Conservation (phyloP, 2,113 vertebrate species). For the Malurus cyaneus region DNA sequence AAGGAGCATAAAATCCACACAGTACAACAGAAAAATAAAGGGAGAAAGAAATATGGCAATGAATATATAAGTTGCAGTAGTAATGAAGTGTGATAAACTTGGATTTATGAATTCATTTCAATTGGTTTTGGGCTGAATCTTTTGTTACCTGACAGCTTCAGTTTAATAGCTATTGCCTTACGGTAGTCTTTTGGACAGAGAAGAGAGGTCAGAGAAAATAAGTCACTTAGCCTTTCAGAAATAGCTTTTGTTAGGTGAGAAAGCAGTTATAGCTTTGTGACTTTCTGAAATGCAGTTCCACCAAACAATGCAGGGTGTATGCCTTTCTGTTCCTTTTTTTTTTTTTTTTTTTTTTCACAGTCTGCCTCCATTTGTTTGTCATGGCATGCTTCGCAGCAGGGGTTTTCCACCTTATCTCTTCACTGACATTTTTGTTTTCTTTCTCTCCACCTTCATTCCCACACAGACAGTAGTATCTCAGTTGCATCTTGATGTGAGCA, state of each 20-base stretch:
- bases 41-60: background rate
- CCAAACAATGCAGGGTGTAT: background rate
- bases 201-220: background rate
- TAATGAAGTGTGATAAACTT: background rate
- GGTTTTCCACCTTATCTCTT: background rate
- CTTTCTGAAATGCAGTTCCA: background rate
- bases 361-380: conserved; percentile 18
- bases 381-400: background rate
- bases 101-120: background rate
- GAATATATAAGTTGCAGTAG: background rate
- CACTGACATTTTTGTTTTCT: background rate
- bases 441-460: background rate
- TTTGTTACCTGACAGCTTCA: background rate
- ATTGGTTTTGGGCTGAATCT: background rate
- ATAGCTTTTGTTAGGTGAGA: background rate
- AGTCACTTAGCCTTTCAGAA: conserved; percentile 20
- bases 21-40: background rate
- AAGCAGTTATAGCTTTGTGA: background rate
- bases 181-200: background rate
- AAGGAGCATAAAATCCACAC: background rate
- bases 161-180: background rate
- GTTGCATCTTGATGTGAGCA: background rate
- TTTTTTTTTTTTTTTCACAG: background rate
- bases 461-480: background rate
- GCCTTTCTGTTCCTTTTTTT: background rate